Base-by-base conservation (phyloP, 2,888 invertebrate species). In the Priocnemis perturbator region DNA sequence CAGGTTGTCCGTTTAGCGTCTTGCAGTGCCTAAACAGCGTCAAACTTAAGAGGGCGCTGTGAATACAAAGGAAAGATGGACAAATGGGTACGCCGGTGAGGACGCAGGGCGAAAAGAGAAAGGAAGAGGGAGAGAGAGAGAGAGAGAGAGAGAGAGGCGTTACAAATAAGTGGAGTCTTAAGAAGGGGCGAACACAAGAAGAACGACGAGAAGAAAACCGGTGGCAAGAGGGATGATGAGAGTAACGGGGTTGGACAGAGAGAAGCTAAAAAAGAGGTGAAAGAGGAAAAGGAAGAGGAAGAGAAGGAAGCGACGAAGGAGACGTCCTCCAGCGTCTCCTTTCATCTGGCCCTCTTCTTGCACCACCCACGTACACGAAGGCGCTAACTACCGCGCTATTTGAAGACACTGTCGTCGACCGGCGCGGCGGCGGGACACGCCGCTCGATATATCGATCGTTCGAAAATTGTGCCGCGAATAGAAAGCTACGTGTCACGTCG, bases 381-480 rank as follows among this genome's bases (percentile, higher is more conserved):
- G 64, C 71, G 78, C 70, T 80, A 80, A 80, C 78, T 80, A 81
- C 76, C 72, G 69, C 70, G 76, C 79, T 76, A 81, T 81, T 82
- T 74, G 79, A 79, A 78, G 74, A 73, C 73, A 75, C 73, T 65
- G 74, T 73, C 57, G 77, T 57, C 70, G 20, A n/a, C 23, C 17
- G 17, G 47, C 68, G 73, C 17, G 17, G 47, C 68, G 73, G 71
- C 73, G 64, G 71, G 76, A 73, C 79, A 78, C 69, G 73, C 74
- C 78, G 85, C 78, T 85, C 86, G 81, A 86, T 85, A 82, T 85
- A 88, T 88, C 85, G 87, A 88, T 87, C 83, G 17, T 75, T 81
- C 69, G 73, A 85, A 84, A 86, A 86, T 85, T 86, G 86, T 86
- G 86, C 82, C 85, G 85, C 82, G 82, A 83, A 85, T 82, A 79